Evolutionary conservation across 1,140 invertebrate species (phyloP).

Genomic region (Aricia agestis): DNA sequence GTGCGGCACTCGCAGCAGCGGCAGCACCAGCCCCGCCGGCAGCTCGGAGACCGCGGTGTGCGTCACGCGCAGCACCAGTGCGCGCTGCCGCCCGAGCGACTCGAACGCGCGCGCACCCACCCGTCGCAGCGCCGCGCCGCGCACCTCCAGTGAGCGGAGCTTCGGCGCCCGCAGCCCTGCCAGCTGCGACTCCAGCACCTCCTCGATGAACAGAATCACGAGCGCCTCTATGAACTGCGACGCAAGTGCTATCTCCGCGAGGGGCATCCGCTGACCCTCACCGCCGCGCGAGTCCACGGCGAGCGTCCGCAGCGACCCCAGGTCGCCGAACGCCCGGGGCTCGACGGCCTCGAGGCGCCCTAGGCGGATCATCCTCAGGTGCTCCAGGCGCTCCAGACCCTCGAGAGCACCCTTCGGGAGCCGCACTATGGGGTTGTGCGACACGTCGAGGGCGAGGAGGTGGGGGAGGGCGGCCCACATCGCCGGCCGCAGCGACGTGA

Average conservation of each 20-base stretch:
- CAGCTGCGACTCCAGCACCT: slow-evolving; percentile 81
- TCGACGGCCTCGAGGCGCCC: slow-evolving; percentile 78
- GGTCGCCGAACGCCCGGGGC: slow-evolving; percentile 78
- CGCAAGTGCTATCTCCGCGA: slow-evolving; percentile 78
- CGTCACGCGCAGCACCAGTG: slow-evolving; percentile 83
- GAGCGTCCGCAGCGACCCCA: slow-evolving; percentile 79
- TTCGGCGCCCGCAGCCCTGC: slow-evolving; percentile 80
- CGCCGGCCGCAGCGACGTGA: slow-evolving; percentile 78
- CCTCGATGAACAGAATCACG: slow-evolving; percentile 81
- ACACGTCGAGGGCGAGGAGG: slow-evolving; percentile 78
- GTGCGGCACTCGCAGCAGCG: slow-evolving; percentile 83
- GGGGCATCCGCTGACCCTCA: slow-evolving; percentile 74
- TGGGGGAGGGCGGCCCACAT: slow-evolving; percentile 72
- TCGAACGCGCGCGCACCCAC: slow-evolving; percentile 82
- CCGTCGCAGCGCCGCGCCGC: slow-evolving; percentile 80
- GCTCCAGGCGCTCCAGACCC: slow-evolving; percentile 63
- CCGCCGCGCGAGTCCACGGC: slow-evolving; percentile 81
- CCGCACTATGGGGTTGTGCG: slow-evolving; percentile 78
- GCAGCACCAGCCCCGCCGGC: slow-evolving; percentile 83
- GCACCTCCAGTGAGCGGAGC: slow-evolving; percentile 84
- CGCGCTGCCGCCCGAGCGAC: slow-evolving; percentile 77
- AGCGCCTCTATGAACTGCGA: slow-evolving; percentile 76
- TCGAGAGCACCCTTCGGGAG: slow-evolving; percentile 56
- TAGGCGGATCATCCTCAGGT: slow-evolving; percentile 62
- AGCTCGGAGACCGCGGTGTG: slow-evolving; percentile 83